Percentiles rank a stretch among this genome's conserved stretches.
phyloP scores from a whole-genome alignment of 2,888 invertebrate genomes.

The Cistogaster globosa region DNA sequence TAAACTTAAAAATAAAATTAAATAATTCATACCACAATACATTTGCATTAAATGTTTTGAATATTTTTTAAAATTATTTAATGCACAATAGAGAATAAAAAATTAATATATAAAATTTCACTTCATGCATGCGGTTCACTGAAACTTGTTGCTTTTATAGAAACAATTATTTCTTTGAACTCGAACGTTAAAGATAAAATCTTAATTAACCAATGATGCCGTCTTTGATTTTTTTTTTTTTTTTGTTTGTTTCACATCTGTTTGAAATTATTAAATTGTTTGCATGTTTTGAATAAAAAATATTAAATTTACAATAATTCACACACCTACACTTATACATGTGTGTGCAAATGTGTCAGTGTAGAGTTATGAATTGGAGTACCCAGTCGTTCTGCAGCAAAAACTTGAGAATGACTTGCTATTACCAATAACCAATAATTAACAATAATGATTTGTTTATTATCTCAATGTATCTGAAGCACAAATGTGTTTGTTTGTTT shows the following conservation, averaged over 20 bases:
- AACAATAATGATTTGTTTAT: too few species aligned
- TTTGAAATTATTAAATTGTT: constrained; percentile 50
- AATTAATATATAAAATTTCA: background rate
- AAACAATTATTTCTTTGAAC: constrained; percentile 43
- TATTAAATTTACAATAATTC: constrained; percentile 14
- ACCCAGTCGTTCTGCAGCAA: background rate
- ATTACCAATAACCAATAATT: too few species aligned
- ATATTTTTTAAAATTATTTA: background rate
- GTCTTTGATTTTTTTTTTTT: constrained; percentile 57
- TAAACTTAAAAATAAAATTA: too few species aligned
- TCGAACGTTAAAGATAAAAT: constrained; percentile 45
- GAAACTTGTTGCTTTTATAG: constrained; percentile 18
- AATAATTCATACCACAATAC: too few species aligned
- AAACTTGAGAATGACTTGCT: too few species aligned
- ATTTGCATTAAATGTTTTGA: too few species aligned
- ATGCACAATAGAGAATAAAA: background rate
- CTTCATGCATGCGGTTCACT: background rate
- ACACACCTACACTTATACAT: background rate
- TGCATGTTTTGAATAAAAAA: constrained; percentile 6
- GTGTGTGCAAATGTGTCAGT: background rate
- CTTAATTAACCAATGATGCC: constrained; percentile 44
- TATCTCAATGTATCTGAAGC: too few species aligned
- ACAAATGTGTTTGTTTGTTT: too few species aligned
- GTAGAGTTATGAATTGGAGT: background rate
- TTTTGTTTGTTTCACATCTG: constrained; percentile 59